A percentile compares a stretch with the other conserved stretches of the same genome.
These are phyloP conservation scores for Tetramorium bicarinatum DNA, from an alignment of 2,888 invertebrate genomes.

Conservation along the genomic window DNA sequence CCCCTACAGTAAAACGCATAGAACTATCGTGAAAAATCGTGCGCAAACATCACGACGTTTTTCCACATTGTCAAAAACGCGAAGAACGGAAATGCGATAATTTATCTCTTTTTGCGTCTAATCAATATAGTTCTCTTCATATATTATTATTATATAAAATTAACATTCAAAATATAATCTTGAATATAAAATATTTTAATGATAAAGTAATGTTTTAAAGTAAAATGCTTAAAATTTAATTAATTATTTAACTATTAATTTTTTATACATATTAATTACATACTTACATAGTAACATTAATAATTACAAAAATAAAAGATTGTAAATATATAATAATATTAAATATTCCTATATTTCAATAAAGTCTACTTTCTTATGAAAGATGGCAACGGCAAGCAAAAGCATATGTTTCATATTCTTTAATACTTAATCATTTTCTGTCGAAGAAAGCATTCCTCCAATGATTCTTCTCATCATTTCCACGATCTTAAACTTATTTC, in stretches of 20 bases:
- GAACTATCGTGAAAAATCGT: constrained; percentile 9
- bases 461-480: constrained; percentile 63
- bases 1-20: background rate
- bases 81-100: background rate
- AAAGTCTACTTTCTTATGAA: constrained; percentile 33
- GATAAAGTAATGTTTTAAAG: background rate
- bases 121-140: background rate
- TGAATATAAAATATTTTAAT: background rate
- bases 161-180: background rate
- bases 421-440: constrained; percentile 57
- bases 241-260: background rate
- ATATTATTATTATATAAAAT: constrained; percentile 9
- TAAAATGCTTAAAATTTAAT: background rate
- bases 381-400: background rate
- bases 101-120: background rate
- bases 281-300: background rate
- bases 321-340: background rate
- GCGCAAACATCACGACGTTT: constrained; percentile 26
- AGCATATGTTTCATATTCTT: constrained; percentile 46
- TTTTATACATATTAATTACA: background rate
- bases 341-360: constrained; percentile 49
- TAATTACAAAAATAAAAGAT: background rate
- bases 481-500: constrained; percentile 57
- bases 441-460: constrained; percentile 68
- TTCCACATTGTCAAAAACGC: background rate